Base-by-base conservation (phyloP, 2,888 invertebrate genomes). In the Melinaea menophilus region DNA sequence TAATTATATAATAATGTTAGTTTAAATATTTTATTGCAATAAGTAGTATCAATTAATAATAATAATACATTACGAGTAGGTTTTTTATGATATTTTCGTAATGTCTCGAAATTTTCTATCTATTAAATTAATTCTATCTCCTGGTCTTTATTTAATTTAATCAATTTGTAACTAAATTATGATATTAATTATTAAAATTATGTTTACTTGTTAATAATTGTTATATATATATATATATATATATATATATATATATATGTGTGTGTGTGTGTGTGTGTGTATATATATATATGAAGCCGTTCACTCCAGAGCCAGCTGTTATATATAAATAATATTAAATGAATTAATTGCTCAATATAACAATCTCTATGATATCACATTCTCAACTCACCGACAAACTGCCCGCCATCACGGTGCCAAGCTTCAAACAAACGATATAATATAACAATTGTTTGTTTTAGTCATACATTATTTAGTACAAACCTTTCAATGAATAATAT, bases 321-420 rank as follows among this genome's bases (percentile, higher is more conserved):
- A 37, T 37, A 56, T 37, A 13, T 3, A 13, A 56, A 13, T 56
- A n/a, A 41, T 33, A 45, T 57, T 45, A 45, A 56, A 35, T 57
- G 9, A 57, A 41, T 35, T 56, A 45, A 57, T 67, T 70, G 73
- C 62, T 67, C 62, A 67, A 54, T 62, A 71, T 72, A 69, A 71
- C 72, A 72, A 72, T 67, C 60, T 60, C 66, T 64, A 59, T 31
- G 2, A 31, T 31, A 31, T 67, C 22, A 45, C 48, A 56, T 46
- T 57, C 11, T 51, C 51, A 51, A 31, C 51, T 51, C 51, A 51
- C 51, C 51, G 51, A 51, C 5, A 41, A 9, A 61, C 41, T 41
- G 33, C 22, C 55, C 47, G 34, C 55, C 47, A 61, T 58, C 41
- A 7, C 5, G 59, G 59, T 59, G 59, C 59, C 59, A 59, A 59